Base-by-base conservation (phyloP, 2,888 invertebrate genomes). In the Bugulina stolonifera region DNA sequence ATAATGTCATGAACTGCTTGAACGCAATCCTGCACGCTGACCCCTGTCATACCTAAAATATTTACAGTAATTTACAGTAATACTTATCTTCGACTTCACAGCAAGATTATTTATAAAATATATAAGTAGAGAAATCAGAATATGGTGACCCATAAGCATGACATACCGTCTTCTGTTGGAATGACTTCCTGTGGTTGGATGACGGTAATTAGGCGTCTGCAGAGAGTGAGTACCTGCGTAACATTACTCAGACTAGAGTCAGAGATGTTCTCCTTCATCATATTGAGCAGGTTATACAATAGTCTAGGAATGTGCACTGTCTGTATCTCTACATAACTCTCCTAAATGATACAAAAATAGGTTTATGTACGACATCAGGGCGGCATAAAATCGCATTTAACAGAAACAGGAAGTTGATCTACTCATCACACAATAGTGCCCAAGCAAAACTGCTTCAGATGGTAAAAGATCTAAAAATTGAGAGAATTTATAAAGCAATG, bases 301-400 rank as follows among this genome's bases (percentile, higher is more conserved):
- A 92, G 87, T 77, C 89, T 89, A n/a, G 92, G 92, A 72, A 92
- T 84, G 81, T 91, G 91, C 76, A 91, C 89, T 10, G 90, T 89
- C 5, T 91, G 90, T 29, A 90, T 91, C 81, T 91, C 91, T 70
- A 89, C 87, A 77, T 90, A 91, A 70, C 90, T 89, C 83, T 92
- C 92, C 77, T n/a, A n/a, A n/a, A n/a, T n/a, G n/a, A n/a, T n/a
- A n/a, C n/a, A n/a, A n/a, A n/a, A n/a, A n/a, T n/a, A n/a, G n/a
- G n/a, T n/a, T n/a, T n/a, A n/a, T n/a, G n/a, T n/a, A n/a, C n/a
- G n/a, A n/a, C n/a, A n/a, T n/a, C n/a, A n/a, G n/a, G n/a, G n/a
- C n/a, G n/a, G n/a, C n/a, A n/a, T n/a, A n/a, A n/a, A n/a, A n/a
- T n/a, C n/a, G n/a, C n/a, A n/a, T n/a, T n/a, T n/a, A n/a, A n/a